Evolutionary conservation across 2,113 vertebrate genomes (phyloP), one percentile per base, ranked within the genome.

Genomic region (Chiloscyllium plagiosum): DNA sequence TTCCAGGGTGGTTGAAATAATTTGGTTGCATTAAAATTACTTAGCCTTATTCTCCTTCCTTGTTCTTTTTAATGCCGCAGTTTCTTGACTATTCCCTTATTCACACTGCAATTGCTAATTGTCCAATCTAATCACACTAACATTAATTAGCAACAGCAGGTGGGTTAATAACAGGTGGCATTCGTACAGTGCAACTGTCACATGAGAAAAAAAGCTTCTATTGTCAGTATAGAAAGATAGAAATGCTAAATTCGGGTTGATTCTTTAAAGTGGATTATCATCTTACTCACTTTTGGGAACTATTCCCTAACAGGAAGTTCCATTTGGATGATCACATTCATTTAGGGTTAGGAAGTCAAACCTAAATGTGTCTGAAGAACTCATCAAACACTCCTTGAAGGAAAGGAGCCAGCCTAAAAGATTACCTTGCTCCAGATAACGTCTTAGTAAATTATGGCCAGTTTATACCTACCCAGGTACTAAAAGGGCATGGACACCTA

Each of bases 81-180:
- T 95, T 95, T 95, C 42, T 47, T 95, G 29, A 12, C 15, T 93
- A 61, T 24, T 95, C 24, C 69, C 50, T 95, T 72, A 76, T 70
- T 70, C 94, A 95, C 94, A 70, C 69, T 72, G 66, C 68, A 95
- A 95, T 70, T 72, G 47, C 37, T 76, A 70, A 70, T 95, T 70
- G 69, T 95, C 94, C 94, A 95, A 72, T 95, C 37, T 70, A 72
- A 95, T 72, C 69, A 95, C 22, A 50, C 94, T 95, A 95, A 72
- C 47, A 52, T 95, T 72, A 95, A 95, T 95, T 95, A 76, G 68
- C 42, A 72, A 72, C 94, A 72, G 69, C 69, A 95, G 94, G 42
- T 72, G 69, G 94, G 42, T 76, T 95, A 95, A 95, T 50, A 95
- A 22, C 94, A 72, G 47, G 47, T 72, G 47, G 12, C 24, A 72